Percentiles rank a stretch among this genome's conserved stretches.
phyloP scores from a whole-genome alignment of 1,140 invertebrate species.

The Leptinotarsa lineolata region DNA sequence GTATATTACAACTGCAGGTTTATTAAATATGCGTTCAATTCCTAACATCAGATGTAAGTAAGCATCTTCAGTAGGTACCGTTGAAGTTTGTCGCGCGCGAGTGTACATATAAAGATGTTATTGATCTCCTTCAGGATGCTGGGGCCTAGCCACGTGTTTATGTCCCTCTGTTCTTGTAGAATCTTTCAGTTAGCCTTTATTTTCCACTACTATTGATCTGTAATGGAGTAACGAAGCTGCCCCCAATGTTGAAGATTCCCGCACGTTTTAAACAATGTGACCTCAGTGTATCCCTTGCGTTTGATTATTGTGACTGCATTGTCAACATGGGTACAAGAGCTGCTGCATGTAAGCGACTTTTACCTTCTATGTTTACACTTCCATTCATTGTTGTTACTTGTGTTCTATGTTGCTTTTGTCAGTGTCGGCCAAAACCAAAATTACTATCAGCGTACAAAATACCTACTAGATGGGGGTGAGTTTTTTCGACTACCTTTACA shows the following conservation, averaged over 20 bases:
- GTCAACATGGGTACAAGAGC: conserved; percentile 74
- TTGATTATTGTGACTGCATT: conserved; percentile 59
- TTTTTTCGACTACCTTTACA: too few species aligned
- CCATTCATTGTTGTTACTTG: conserved; percentile 34
- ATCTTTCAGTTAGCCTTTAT: conserved; percentile 53
- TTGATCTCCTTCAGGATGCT: conserved; percentile 47
- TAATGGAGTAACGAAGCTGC: conserved; percentile 56
- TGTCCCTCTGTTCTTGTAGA: conserved; percentile 53
- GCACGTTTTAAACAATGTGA: conserved; percentile 59
- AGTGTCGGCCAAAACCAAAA: conserved; percentile 3
- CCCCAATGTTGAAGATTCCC: conserved; percentile 58
- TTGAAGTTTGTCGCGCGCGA: conserved; percentile 39
- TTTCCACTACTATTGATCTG: conserved; percentile 55
- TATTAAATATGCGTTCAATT: conserved; percentile 51
- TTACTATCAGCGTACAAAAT: not conserved
- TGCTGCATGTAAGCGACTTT: conserved; percentile 69
- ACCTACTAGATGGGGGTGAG: too few species aligned
- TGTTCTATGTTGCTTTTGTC: conserved; percentile 26
- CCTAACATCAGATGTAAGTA: conserved; percentile 53
- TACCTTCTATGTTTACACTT: conserved; percentile 40
- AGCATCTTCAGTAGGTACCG: conserved; percentile 42
- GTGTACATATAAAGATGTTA: conserved; percentile 47
- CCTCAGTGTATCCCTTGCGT: conserved; percentile 58
- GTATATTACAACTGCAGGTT: conserved; percentile 26
- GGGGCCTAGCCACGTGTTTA: conserved; percentile 49